phyloP scores from a whole-genome alignment of 1,140 invertebrate species.

The Calliphora vicina region DNA sequence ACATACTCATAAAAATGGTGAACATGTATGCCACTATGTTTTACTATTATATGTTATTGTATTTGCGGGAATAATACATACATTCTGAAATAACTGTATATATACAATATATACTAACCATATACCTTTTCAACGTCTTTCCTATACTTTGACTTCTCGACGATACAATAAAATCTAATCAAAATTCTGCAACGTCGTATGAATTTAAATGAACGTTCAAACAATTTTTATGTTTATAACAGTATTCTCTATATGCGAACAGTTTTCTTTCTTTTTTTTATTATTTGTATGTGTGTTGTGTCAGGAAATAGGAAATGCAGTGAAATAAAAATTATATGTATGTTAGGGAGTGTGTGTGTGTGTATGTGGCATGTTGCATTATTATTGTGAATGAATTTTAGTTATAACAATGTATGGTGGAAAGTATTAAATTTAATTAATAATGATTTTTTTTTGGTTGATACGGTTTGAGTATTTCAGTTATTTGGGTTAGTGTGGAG shows the following conservation, averaged over 20 bases:
- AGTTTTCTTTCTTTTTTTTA: neutral
- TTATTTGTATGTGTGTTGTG: neutral
- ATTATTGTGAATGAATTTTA: neutral
- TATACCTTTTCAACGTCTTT: neutral
- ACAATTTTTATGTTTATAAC: neutral
- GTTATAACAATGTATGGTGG: neutral
- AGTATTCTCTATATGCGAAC: neutral
- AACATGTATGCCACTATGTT: neutral
- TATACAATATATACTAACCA: too few relatives aligned
- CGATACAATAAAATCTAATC: neutral
- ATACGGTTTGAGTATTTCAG: too few relatives aligned
- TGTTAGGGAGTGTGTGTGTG: neutral
- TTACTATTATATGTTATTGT: neutral
- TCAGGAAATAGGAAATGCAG: neutral
- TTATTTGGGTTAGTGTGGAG: too few relatives aligned
- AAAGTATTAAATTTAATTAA: neutral
- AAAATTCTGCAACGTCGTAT: conserved; percentile 1
- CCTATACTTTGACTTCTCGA: neutral
- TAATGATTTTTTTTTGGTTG: too few relatives aligned
- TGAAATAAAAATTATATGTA: neutral
- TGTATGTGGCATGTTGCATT: neutral
- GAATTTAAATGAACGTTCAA: neutral
- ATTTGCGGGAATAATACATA: too few relatives aligned
- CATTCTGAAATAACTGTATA: too few relatives aligned
- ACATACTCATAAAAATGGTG: neutral